Evolutionary conservation across 2,888 invertebrate species (phyloP), one percentile per base, ranked within the genome.

Genomic region (Diadromus collaris): DNA sequence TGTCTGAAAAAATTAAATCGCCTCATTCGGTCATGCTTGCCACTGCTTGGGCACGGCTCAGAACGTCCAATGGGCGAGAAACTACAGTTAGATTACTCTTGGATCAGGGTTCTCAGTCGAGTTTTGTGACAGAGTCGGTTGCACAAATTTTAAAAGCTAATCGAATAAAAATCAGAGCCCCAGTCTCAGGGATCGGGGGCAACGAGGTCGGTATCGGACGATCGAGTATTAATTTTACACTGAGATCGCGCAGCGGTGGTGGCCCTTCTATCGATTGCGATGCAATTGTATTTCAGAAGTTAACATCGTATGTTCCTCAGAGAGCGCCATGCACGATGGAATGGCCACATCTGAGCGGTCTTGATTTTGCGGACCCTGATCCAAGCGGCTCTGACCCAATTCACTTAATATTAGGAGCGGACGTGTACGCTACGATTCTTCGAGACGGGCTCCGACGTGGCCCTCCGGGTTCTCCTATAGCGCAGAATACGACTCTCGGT

Each of bases 401-500:
- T 13, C 41, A 77, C 10, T 24, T 73, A 13, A 48, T 78, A 1
- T 46, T 78, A 24, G 73, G 69, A 21, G 73, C 72, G 6, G 73
- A 78, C 6, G 34, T 73, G 0, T 73, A 73, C 61, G 51, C 63
- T 0, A 34, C 10, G 6, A 60, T 78, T 21, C 54, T 78, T 1
- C 68, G 41, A 1, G 54, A 61, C 2, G 78, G 78, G 13, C n/a
- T 78, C 1, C 44, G 27, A 27, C 19, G 46, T 19, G 73, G 73
- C 38, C 48, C 27, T 13, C 5, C 2, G 6, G 58, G 48, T 5
- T 51, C 60, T 29, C 67, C 67, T 10, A 24, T 68, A 6, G 78
- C 68, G 1, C 76, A 73, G 58, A 41, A 76, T 1, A 64, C 79
- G 1, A n/a, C 58, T 21, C 56, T 80, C 13, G 79, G 76, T 4